These are phyloP conservation scores for Micropterix aruncella DNA, from an alignment of 2,888 invertebrate genomes.

Conservation along the genomic window DNA sequence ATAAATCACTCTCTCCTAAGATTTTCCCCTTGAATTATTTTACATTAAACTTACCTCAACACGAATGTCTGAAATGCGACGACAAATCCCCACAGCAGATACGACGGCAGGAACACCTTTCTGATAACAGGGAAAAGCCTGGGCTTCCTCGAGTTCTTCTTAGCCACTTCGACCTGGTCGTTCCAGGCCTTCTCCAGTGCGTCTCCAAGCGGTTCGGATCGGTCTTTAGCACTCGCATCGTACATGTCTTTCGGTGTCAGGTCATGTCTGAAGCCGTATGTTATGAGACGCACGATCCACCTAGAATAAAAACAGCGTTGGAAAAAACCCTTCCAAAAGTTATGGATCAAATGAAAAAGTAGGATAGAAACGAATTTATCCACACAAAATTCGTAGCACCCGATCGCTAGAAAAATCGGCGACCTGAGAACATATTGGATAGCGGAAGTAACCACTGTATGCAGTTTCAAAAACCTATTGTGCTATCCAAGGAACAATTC, in stretches of 20 bases:
- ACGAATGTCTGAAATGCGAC: constrained; percentile 27
- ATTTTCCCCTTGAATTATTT: too few species aligned
- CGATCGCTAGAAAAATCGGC: too few species aligned
- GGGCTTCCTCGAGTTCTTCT: constrained; percentile 23
- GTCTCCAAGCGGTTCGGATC: constrained; percentile 34
- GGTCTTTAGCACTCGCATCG: constrained; percentile 34
- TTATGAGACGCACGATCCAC: constrained; percentile 40
- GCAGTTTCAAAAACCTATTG: too few species aligned
- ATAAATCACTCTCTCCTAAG: too few species aligned
- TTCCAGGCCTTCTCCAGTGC: constrained; percentile 40
- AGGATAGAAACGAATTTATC: too few species aligned
- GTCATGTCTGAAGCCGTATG: constrained; percentile 35
- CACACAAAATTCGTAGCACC: too few species aligned
- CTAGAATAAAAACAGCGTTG: constrained; percentile 29
- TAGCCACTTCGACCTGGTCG: constrained; percentile 24
- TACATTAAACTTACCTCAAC: constrained; percentile 22
- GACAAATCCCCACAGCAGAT: constrained; percentile 28
- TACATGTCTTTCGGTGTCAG: constrained; percentile 41
- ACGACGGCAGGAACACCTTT: constrained; percentile 32
- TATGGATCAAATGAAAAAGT: too few species aligned
- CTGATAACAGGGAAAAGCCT: constrained; percentile 29
- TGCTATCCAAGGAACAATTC: too few species aligned
- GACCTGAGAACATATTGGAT: too few species aligned
- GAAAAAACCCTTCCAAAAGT: too few species aligned
- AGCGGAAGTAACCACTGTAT: too few species aligned